Conservation (phyloP, 1,140 invertebrate genomes). For the Temnothorax nylanderi region DNA sequence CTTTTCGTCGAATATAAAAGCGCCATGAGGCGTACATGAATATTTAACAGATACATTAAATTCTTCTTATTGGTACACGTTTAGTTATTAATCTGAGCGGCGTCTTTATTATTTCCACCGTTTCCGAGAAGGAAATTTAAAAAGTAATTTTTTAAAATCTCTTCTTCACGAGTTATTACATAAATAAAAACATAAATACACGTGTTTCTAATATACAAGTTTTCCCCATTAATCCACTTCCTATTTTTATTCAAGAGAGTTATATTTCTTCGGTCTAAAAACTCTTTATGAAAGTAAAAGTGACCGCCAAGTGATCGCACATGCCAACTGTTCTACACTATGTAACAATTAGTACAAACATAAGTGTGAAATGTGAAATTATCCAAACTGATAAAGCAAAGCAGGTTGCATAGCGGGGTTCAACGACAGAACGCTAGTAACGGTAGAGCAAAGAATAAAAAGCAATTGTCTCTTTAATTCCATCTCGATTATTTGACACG, state of each 20-base stretch:
- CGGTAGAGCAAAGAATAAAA: background rate
- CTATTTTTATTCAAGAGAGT: background rate
- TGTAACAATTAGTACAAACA: slow-evolving; percentile 25
- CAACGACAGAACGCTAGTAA: background rate
- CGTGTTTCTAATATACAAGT: background rate
- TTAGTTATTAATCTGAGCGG: too few relatives aligned
- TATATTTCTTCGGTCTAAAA: background rate
- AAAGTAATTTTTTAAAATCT: too few relatives aligned
- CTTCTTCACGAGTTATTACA: too few relatives aligned
- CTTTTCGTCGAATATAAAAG: background rate
- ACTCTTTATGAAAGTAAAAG: slow-evolving; percentile 35
- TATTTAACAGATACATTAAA: too few relatives aligned
- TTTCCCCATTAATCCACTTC: background rate
- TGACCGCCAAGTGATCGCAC: background rate
- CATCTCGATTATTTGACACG: background rate
- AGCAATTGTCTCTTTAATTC: background rate
- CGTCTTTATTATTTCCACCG: too few relatives aligned
- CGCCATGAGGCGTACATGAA: background rate
- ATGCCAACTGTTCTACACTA: background rate
- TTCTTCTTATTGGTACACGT: too few relatives aligned
- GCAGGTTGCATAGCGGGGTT: background rate
- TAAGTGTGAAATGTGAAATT: slow-evolving; percentile 58
- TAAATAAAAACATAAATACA: too few relatives aligned
- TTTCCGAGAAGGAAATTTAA: too few relatives aligned
- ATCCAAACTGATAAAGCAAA: background rate